These are phyloP conservation scores for Hoplostethus mediterraneus DNA, from an alignment of 2,797 vertebrate genomes.

Conservation along the genomic window DNA sequence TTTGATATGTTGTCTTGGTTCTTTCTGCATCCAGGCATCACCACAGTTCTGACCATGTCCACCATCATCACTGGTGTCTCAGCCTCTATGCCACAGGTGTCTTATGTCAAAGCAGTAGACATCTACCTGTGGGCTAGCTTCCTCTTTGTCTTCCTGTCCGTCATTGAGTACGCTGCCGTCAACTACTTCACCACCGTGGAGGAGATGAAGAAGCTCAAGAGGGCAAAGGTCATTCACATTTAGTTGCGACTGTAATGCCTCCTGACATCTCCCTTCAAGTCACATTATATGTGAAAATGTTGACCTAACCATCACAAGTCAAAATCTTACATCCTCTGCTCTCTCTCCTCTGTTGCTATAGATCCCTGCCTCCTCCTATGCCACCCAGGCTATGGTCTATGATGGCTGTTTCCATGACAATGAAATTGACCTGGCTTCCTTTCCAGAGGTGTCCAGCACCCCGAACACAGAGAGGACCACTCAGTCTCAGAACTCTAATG, in stretches of 20 bases:
- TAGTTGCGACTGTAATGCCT: background rate
- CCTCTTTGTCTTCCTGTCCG: constrained; percentile 92
- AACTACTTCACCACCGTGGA: constrained; percentile 94
- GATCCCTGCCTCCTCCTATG: constrained; percentile 85
- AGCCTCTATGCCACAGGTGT: constrained; percentile 94
- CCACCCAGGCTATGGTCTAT: constrained; percentile 90
- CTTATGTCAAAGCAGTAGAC: constrained; percentile 94
- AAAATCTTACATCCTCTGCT: constrained; percentile 17
- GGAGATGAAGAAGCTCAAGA: constrained; percentile 88
- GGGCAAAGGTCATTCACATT: constrained; percentile 83
- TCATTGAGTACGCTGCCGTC: constrained; percentile 92
- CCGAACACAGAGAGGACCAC: constrained; percentile 84
- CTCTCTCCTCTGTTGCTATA: constrained; percentile 69
- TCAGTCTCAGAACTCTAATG: constrained; percentile 66
- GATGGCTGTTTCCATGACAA: constrained; percentile 91
- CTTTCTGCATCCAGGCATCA: constrained; percentile 86
- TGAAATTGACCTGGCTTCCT: constrained; percentile 83
- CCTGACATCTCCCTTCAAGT: background rate
- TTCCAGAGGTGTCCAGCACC: constrained; percentile 80
- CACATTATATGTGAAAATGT: background rate
- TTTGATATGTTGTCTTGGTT: constrained; percentile 14
- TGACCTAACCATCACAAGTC: constrained; percentile 17
- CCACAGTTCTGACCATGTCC: constrained; percentile 93
- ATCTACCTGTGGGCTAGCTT: constrained; percentile 94
- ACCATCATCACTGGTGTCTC: constrained; percentile 93